Conservation (phyloP, 2,888 invertebrate species). For the Lydus trimaculatus region DNA sequence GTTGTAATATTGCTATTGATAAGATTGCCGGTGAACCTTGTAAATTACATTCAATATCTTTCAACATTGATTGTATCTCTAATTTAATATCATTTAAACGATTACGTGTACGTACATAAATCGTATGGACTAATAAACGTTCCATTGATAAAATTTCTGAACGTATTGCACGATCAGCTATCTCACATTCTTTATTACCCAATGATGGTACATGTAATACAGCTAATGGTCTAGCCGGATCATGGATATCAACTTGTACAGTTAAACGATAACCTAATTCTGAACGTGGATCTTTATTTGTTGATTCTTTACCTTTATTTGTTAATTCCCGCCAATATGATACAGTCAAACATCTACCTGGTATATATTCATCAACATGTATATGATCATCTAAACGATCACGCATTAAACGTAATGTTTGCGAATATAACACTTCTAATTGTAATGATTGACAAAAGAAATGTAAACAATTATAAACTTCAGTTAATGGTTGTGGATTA, state of each 20-base stretch:
- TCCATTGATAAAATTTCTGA: constrained; percentile 96
- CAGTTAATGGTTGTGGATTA: constrained; percentile 78
- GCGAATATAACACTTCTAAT: constrained; percentile 87
- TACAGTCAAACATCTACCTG: constrained; percentile 88
- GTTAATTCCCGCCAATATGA: constrained; percentile 86
- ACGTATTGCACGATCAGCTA: constrained; percentile 79
- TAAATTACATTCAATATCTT: constrained; percentile 80
- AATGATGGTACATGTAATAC: constrained; percentile 73
- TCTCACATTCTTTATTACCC: constrained; percentile 74
- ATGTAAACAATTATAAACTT: constrained; percentile 85
- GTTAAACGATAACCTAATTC: constrained; percentile 89
- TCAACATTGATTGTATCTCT: constrained; percentile 74
- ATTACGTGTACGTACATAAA: constrained; percentile 89
- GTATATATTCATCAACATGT: constrained; percentile 88
- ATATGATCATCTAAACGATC: constrained; percentile 90
- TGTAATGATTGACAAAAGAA: constrained; percentile 96
- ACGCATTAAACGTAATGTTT: constrained; percentile 85
- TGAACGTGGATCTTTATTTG: constrained; percentile 73
- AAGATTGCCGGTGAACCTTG: constrained; percentile 93
- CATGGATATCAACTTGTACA: constrained; percentile 85
- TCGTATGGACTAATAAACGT: constrained; percentile 91
- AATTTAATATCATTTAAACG: constrained; percentile 83
- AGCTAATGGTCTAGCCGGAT: constrained; percentile 77
- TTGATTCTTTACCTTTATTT: constrained; percentile 59
- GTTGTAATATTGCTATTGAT: constrained; percentile 87